These are phyloP conservation scores for Flabesymbios commensalis DNA, from an alignment of 2,888 invertebrate species.

Conservation along the genomic window DNA sequence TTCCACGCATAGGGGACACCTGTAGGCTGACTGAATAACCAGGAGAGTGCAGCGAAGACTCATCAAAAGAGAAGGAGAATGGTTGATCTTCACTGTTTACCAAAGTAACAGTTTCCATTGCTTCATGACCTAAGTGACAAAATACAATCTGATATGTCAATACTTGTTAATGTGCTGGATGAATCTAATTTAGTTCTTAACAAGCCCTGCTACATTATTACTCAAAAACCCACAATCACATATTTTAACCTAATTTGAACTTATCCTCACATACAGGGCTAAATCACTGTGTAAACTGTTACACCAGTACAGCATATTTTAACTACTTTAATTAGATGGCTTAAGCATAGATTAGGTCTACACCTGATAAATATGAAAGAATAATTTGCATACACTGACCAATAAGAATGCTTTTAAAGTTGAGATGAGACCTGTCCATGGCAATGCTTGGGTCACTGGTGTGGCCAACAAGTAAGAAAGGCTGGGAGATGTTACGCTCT, in stretches of 20 bases:
- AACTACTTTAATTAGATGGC: no score
- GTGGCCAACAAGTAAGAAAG: constrained; percentile 69
- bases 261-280: no score
- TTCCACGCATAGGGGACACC: constrained; percentile 55
- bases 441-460: constrained; percentile 70
- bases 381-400: no score
- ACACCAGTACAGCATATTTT: no score
- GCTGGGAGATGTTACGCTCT: constrained; percentile 65
- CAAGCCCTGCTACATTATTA: no score
- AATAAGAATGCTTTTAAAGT: constrained; percentile 69
- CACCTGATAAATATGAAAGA: no score
- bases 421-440: constrained; percentile 68
- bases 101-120: constrained; percentile 51
- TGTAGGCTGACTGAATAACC: constrained; percentile 52
- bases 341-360: no score
- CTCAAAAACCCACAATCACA: no score
- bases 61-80: constrained; percentile 54
- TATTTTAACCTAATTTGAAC: no score
- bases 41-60: constrained; percentile 54
- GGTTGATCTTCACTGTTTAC: constrained; percentile 56
- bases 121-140: constrained; percentile 49
- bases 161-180: no score
- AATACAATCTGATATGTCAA: neutral
- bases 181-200: no score
- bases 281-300: no score